Evolutionary conservation across 2,113 vertebrate species (phyloP).

Genomic region (Hepsetus odoe): DNA sequence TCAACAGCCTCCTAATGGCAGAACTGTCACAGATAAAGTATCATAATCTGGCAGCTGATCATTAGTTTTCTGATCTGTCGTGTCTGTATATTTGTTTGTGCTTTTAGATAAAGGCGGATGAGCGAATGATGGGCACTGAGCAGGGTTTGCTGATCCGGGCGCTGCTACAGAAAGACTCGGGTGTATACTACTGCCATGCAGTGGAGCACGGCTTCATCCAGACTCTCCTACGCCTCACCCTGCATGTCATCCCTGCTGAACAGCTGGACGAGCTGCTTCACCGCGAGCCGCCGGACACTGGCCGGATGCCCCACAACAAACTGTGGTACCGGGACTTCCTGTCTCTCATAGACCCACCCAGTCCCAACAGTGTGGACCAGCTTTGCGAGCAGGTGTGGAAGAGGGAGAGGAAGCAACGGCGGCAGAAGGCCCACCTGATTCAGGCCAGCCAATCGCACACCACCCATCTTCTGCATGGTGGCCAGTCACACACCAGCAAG

Average conservation of each 20-base stretch:
- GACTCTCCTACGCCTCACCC: slow-evolving; percentile 88
- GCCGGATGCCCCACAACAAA: slow-evolving; percentile 82
- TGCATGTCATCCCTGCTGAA: slow-evolving; percentile 91
- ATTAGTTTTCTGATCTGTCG: background rate
- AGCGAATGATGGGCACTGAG: slow-evolving; percentile 86
- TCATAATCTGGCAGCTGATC: background rate
- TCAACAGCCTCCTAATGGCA: background rate
- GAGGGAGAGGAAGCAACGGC: slow-evolving; percentile 90
- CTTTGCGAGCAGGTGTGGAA: slow-evolving; percentile 99
- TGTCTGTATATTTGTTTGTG: background rate
- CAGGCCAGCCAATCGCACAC: slow-evolving; percentile 65
- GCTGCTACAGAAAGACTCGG: slow-evolving; percentile 85
- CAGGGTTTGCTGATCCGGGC: slow-evolving; percentile 91
- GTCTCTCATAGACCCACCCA: slow-evolving; percentile 94
- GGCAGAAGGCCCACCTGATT: slow-evolving; percentile 80
- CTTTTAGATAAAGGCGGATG: slow-evolving; percentile 83
- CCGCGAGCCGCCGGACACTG: slow-evolving; percentile 70
- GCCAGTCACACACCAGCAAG: slow-evolving; percentile 81
- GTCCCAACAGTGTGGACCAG: slow-evolving; percentile 94
- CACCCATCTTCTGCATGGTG: slow-evolving; percentile 68
- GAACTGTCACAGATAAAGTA: background rate
- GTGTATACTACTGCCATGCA: slow-evolving; percentile 90
- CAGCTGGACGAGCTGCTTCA: slow-evolving; percentile 91
- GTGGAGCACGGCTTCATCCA: slow-evolving; percentile 98
- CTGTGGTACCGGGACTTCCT: slow-evolving; percentile 99